Evolutionary conservation across 2,113 vertebrate genomes (phyloP), one percentile per base, ranked within the genome.

Genomic region (Semnornis frantzii): DNA sequence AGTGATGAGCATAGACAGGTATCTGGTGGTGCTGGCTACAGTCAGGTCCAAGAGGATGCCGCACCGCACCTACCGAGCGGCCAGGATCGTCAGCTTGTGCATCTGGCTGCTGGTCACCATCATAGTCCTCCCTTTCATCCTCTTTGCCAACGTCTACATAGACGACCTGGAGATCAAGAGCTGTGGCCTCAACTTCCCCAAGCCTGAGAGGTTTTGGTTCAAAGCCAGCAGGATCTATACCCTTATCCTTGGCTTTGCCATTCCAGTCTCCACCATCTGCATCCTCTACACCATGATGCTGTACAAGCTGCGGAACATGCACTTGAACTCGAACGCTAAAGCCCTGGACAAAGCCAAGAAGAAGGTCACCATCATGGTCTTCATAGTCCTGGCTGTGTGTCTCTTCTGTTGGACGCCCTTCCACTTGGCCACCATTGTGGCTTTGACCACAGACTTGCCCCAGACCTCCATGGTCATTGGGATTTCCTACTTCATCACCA

Each of bases 351-450:
- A 98, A 93, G 99, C 98, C 80, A 99, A 99, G 97, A 98, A 98
- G 94, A 99, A 98, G 64, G 98, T 98, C 54, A 99, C 99, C 7
- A 31, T 98, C 17, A 99, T 99, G 98, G 98, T 99, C 85, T 98
- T 99, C 64, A 98, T 99, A 2, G 98, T 99, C 21, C 90, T 99
- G 90, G 98, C 98, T 0, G 98, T 98, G 54, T 99, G 98, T 52
- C 96, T 99, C 74, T 98, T 99, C 97, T 99, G 99, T 88, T 99
- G 98, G 98, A 99, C 98, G 0, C 98, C 98, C 11, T 99, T 98
- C 95, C 99, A 99, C 92, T 95, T 99, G 89, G 98, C 98, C 97
- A 99, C 99, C 84, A 97, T 99, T 2, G 98, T 99, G 81, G 98
- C 98, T 23, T 96, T 99, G 93, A 98, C 98, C 44, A 98, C 98